Percentiles rank a stretch among this genome's conserved stretches.
Evolutionary conservation across 2,797 vertebrate genomes (phyloP).

Genomic region (Coreius guichenoti): DNA sequence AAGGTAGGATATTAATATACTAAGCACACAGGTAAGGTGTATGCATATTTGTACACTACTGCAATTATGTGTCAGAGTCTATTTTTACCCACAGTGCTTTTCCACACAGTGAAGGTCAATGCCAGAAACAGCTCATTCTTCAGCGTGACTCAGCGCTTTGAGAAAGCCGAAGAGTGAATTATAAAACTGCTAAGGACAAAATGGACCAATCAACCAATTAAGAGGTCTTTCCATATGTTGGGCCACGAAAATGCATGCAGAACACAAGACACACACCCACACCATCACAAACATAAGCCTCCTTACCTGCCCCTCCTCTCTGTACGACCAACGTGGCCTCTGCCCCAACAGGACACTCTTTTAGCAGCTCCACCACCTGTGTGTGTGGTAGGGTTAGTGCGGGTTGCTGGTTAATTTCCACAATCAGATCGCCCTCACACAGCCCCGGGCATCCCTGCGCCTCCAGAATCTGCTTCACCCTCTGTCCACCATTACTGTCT

Average conservation of each 20-base stretch:
- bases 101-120: conserved; percentile 23
- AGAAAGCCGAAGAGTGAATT: conserved; percentile 24
- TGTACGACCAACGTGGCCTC: conserved; percentile 94
- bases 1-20: conserved; percentile 25
- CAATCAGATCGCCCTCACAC: conserved; percentile 94
- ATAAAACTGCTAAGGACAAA: conserved; percentile 11
- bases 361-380: conserved; percentile 98
- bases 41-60: conserved; percentile 10
- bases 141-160: conserved; percentile 45
- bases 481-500: conserved; percentile 92
- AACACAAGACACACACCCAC: background rate
- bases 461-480: conserved; percentile 97
- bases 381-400: conserved; percentile 92
- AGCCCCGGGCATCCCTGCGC: conserved; percentile 95
- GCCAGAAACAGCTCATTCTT: conserved; percentile 16
- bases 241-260: background rate
- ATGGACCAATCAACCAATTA: conserved; percentile 2
- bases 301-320: conserved; percentile 92
- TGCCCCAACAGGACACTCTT: conserved; percentile 92
- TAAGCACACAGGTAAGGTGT: conserved; percentile 21
- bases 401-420: conserved; percentile 97
- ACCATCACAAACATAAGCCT: conserved; percentile 51
- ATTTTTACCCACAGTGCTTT: conserved; percentile 50
- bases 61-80: conserved; percentile 42
- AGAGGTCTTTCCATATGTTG: background rate